Base-by-base conservation (phyloP, 2,797 vertebrate genomes). In the Urosaurus nigricauda region DNA sequence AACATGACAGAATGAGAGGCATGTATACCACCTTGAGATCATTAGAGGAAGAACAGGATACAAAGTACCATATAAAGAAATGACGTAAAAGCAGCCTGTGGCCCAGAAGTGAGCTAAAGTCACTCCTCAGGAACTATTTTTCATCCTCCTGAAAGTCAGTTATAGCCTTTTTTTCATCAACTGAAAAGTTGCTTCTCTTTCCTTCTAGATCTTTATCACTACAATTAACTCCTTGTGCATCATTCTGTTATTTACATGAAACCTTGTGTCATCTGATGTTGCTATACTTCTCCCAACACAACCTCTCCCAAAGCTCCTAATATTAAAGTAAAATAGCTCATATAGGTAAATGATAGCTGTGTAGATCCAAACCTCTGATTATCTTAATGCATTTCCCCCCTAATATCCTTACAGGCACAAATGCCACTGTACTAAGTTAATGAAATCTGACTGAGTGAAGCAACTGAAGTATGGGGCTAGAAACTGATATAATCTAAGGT, bases 401-500 rank as follows among this genome's bases (percentile, higher is more conserved):
- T 11, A 9, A 26, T 77, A 78, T 86, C 29, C 40, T 74, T 29
- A 47, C 63, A 65, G 73, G n/a, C 71, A 60, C 56, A 74, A 84
- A 84, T 84, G 47, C 53, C 68, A 84, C 51, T 24, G 47, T 51
- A 7, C 47, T 51, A 70, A 71, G 40, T 56, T 75, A 85, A 85
- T 85, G 35, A 85, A 75, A 60, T 75, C 14, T 75, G 71, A 85
- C 26, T 85, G 35, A 58, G 35, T 58, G 53, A 75, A 40, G 53
- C 32, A 85, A 37, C 65, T 85, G 84, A 75, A 60, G 12, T 58
- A 75, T 21, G 60, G 53, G 11, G 37, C 35, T 85, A 75, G 53
- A 75, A 85, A 75, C 26, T 40, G 84, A 40, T 85, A 32, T 60
- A 75, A 85, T 60, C 35, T 43, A 26, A 85, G 84, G 71, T 60